Conservation (phyloP, 2,113 vertebrate species). For the Chaetodon auriga region DNA sequence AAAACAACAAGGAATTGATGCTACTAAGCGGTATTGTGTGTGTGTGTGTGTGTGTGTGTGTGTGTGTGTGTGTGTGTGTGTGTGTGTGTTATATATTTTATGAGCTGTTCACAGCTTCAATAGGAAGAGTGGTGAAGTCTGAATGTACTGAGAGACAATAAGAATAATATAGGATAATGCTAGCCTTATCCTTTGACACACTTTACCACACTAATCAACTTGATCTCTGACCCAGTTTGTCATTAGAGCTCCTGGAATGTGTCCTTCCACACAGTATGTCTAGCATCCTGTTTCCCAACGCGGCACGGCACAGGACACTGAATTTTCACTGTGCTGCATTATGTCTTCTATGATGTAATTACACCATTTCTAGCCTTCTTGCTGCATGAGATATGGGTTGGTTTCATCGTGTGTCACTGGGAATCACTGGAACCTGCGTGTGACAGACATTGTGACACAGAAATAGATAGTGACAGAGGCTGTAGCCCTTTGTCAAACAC, state of each 20-base stretch:
- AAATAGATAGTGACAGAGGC: background rate
- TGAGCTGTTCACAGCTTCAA: too few relatives aligned
- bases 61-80: too few relatives aligned
- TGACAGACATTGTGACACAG: background rate
- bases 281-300: background rate
- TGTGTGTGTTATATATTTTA: too few relatives aligned
- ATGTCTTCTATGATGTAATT: background rate
- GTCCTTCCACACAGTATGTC: background rate
- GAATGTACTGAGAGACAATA: too few relatives aligned
- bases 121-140: too few relatives aligned
- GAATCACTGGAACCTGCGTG: background rate
- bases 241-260: too few relatives aligned
- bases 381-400: conserved; percentile 1
- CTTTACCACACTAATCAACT: background rate
- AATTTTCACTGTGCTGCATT: background rate
- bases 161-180: background rate
- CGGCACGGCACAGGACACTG: background rate
- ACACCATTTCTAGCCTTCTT: background rate
- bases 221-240: background rate
- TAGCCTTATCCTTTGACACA: too few relatives aligned
- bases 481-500: conserved; percentile 13
- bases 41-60: too few relatives aligned
- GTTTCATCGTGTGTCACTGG: background rate
- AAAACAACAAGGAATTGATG: background rate
- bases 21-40: too few relatives aligned